Evolutionary conservation across 2,113 vertebrate genomes (phyloP), one percentile per base, ranked within the genome.

Genomic region (Caranx melampygus): DNA sequence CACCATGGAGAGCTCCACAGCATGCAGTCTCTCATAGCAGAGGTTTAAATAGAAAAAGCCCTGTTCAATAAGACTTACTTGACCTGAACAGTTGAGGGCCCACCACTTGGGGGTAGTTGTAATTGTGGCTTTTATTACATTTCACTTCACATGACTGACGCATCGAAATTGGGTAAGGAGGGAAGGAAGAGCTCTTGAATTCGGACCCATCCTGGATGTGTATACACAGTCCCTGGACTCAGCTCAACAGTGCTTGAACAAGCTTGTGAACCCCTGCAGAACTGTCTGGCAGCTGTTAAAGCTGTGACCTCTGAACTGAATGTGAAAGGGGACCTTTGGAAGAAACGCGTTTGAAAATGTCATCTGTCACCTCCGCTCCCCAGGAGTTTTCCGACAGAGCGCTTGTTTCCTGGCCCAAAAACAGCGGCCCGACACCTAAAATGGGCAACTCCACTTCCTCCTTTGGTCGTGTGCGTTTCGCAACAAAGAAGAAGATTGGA

Each of bases 271-370:
- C 70, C 72, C 77, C 33, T 21, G 42, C 44, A 84, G 76, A 84
- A 59, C 49, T 6, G 47, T 74, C 67, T n/a, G 78, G 51, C 71
- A 82, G 82, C 66, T 84, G 84, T 84, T 79, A 78, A 79, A 79
- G 63, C 81, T 0, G 1, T 51, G 79, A 88, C 73, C 88, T 83
- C 58, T 87, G 84, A 87, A 70, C 85, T 67, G 44, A 73, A 68
- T 20, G 82, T 75, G 82, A 89, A 84, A 75, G 66, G 72, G 61
- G 66, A 72, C 79, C 83, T 83, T 85, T 82, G 73, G 59, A 67
- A 81, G 72, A 81, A 86, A 86, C 89, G 75, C 70, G 6, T 87
- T 79, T 66, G 77, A 83, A 91, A 91, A 90, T 91, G 81, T 85
- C 88, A 92, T 91, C 86, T 40, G 88, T 88, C 89, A 83, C 84